Conservation (phyloP, 2,797 vertebrate species). For the Galagoides demidoff region DNA sequence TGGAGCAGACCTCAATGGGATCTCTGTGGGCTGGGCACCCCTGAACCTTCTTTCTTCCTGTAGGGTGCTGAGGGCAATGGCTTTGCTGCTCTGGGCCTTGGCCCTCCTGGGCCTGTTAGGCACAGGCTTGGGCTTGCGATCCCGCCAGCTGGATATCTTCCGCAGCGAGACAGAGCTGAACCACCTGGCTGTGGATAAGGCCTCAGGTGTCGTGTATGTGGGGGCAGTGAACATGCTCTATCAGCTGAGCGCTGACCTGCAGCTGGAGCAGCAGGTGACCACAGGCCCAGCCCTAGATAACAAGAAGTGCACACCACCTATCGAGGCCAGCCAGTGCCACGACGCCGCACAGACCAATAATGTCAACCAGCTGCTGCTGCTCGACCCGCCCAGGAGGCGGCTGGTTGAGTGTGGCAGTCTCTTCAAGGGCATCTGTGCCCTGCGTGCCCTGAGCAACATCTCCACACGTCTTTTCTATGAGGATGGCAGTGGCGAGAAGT, state of each 20-base stretch:
- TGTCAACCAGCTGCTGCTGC: constrained; percentile 94
- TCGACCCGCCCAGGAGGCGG: constrained; percentile 89
- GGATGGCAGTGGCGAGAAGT: constrained; percentile 94
- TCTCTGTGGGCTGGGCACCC: neutral
- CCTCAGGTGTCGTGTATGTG: constrained; percentile 93
- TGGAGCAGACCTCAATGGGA: fast-evolving
- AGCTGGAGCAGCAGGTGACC: constrained; percentile 83
- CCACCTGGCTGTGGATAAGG: constrained; percentile 86
- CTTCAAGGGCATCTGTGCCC: constrained; percentile 96
- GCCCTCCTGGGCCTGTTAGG: constrained; percentile 81
- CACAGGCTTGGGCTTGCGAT: constrained; percentile 66
- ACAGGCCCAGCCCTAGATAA: constrained; percentile 94
- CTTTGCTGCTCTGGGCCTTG: constrained; percentile 84
- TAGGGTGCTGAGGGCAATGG: constrained; percentile 86
- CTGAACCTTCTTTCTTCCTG: constrained; percentile 39
- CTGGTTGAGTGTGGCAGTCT: constrained; percentile 96
- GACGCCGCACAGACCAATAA: constrained; percentile 90
- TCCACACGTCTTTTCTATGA: constrained; percentile 91
- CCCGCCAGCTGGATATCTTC: constrained; percentile 82
- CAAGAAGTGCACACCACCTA: constrained; percentile 93
- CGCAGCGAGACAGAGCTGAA: constrained; percentile 86
- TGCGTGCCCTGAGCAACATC: constrained; percentile 92
- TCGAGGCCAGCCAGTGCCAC: constrained; percentile 90
- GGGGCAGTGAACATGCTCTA: constrained; percentile 93
- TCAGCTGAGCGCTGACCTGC: constrained; percentile 90